phyloP scores from a whole-genome alignment of 2,797 vertebrate species.

The Channa striata region DNA sequence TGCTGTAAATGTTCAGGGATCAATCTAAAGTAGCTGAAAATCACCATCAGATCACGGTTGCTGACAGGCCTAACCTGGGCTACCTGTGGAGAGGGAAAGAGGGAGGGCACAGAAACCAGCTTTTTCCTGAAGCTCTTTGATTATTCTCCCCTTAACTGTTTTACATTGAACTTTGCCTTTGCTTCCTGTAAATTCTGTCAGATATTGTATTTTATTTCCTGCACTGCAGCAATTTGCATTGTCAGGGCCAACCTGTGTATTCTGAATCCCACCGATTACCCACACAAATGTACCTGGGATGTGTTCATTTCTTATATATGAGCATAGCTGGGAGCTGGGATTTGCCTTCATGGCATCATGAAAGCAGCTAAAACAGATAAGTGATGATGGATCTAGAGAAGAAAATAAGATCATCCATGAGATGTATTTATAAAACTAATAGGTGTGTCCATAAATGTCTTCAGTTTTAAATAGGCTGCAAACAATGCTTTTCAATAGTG shows the following conservation, averaged over 20 bases:
- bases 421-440: not conserved
- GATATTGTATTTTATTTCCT: conserved; percentile 6
- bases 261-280: too few relatives aligned
- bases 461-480: too few relatives aligned
- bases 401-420: conserved; percentile 20
- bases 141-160: not conserved
- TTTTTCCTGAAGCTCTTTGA: not conserved
- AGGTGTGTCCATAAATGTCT: too few relatives aligned
- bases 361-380: conserved; percentile 28
- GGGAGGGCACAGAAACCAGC: not conserved
- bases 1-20: conserved; percentile 2
- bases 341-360: conserved; percentile 2
- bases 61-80: conserved; percentile 45
- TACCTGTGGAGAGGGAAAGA: conserved; percentile 59
- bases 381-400: conserved; percentile 15
- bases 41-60: conserved; percentile 25
- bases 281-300: not conserved
- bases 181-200: not conserved
- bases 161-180: not conserved
- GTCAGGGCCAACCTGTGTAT: not conserved
- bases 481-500: too few relatives aligned
- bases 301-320: not conserved
- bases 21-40: not conserved
- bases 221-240: conserved; percentile 2
- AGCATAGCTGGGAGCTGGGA: not conserved